Conservation (phyloP, 2,797 vertebrate genomes). For the Eidolon dupreanum region DNA sequence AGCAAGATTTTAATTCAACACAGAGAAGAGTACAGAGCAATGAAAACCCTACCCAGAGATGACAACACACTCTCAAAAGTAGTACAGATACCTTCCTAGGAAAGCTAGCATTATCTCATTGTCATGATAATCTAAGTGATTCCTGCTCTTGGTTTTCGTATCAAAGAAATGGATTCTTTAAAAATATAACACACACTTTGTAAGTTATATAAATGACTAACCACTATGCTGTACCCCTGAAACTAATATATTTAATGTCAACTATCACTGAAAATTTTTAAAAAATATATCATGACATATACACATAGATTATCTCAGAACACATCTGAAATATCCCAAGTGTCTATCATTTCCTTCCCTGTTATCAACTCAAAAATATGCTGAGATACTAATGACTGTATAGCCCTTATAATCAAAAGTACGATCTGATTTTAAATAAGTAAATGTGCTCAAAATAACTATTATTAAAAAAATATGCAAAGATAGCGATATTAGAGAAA, state of each 20-base stretch:
- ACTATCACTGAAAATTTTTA: too few relatives aligned
- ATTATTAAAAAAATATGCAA: constrained; percentile 8
- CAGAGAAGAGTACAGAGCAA: not conserved
- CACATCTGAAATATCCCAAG: not conserved
- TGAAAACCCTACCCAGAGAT: not conserved
- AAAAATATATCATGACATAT: not conserved
- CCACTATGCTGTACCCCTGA: too few relatives aligned
- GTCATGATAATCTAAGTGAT: not conserved
- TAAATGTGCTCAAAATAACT: not conserved
- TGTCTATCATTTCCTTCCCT: not conserved
- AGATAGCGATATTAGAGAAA: not conserved
- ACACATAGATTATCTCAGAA: not conserved
- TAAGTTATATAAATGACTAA: too few relatives aligned
- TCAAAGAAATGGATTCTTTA: not conserved
- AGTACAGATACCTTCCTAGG: not conserved
- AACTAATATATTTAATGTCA: too few relatives aligned
- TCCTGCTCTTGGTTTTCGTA: not conserved
- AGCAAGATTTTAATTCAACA: not conserved
- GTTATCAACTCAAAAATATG: not conserved
- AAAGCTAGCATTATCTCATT: not conserved
- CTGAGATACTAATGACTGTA: not conserved
- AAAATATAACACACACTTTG: not conserved
- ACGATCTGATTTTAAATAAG: constrained; percentile 2
- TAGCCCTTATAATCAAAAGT: not conserved
- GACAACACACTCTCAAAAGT: not conserved